Conservation (phyloP, 2,888 invertebrate species). For the Antheraea assamensis region DNA sequence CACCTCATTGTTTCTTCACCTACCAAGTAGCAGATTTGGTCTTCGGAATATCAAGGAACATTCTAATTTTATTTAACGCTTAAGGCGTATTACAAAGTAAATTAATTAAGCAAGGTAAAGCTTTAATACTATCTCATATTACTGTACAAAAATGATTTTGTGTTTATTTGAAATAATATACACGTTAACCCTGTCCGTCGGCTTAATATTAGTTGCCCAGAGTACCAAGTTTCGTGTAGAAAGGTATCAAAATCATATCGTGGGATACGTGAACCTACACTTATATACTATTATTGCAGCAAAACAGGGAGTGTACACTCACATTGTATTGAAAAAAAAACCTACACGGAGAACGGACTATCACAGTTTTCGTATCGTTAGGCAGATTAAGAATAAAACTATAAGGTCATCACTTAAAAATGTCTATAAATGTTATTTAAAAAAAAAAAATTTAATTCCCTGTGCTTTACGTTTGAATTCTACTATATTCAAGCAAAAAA, state of each 20-base stretch:
- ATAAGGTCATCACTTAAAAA: not conserved
- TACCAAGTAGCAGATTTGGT: not conserved
- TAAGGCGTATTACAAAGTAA: no score
- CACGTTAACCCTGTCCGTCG: not conserved
- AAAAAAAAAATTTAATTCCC: no score
- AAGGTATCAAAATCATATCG: not conserved
- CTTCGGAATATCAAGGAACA: not conserved
- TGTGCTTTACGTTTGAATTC: not conserved
- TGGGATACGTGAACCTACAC: not conserved
- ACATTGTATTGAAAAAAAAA: not conserved
- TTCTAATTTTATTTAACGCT: not conserved
- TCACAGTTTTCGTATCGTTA: not conserved
- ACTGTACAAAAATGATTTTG: not conserved
- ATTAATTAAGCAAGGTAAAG: not conserved
- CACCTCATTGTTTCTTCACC: not conserved
- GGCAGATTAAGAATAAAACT: not conserved
- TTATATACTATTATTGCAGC: not conserved
- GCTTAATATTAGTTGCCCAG: not conserved
- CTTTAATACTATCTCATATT: not conserved
- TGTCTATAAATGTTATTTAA: no score
- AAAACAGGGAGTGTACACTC: not conserved
- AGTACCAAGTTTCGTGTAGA: not conserved
- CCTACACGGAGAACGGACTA: not conserved
- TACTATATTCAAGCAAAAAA: not conserved
- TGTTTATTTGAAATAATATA: not conserved